Percentiles rank a stretch among this genome's conserved stretches.
These are phyloP conservation scores for Cephus runcator DNA, from an alignment of 2,888 invertebrate species.

Conservation along the genomic window DNA sequence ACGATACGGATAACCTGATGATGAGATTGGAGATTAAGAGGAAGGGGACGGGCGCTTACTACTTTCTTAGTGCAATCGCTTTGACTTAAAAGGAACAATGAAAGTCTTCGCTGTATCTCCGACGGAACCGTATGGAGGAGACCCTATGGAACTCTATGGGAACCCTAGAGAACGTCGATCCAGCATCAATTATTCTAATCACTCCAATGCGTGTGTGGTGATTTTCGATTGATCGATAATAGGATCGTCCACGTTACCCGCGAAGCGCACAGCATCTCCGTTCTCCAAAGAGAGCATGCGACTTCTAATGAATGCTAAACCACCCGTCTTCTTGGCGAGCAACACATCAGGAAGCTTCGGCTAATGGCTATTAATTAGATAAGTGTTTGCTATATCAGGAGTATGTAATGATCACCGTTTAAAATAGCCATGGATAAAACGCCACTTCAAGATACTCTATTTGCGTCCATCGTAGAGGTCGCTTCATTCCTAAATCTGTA, in stretches of 20 bases:
- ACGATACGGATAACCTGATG: slow-evolving; percentile 47
- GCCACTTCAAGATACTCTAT: slow-evolving; percentile 40
- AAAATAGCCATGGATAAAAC: slow-evolving; percentile 50
- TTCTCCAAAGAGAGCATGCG: slow-evolving; percentile 32
- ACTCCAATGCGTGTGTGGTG: too few relatives aligned
- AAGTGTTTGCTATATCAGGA: slow-evolving; percentile 55
- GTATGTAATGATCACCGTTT: slow-evolving; percentile 50
- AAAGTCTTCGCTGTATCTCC: not conserved
- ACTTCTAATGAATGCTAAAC: slow-evolving; percentile 28
- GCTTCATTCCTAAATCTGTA: too few relatives aligned
- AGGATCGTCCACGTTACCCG: too few relatives aligned
- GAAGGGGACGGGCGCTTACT: not conserved
- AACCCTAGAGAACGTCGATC: not conserved
- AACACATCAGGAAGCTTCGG: slow-evolving; percentile 33
- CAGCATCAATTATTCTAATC: too few relatives aligned
- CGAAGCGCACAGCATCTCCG: slow-evolving; percentile 23
- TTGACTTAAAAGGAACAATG: not conserved
- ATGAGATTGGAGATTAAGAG: slow-evolving; percentile 28
- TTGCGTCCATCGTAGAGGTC: slow-evolving; percentile 21
- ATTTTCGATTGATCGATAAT: too few relatives aligned
- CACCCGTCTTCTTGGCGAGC: slow-evolving; percentile 17
- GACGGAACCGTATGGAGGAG: not conserved
- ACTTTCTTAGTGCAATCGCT: not conserved
- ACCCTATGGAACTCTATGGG: not conserved
- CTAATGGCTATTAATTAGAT: slow-evolving; percentile 63